Evolutionary conservation across 2,113 vertebrate species (phyloP).

Genomic region (Centrocercus urophasianus): DNA sequence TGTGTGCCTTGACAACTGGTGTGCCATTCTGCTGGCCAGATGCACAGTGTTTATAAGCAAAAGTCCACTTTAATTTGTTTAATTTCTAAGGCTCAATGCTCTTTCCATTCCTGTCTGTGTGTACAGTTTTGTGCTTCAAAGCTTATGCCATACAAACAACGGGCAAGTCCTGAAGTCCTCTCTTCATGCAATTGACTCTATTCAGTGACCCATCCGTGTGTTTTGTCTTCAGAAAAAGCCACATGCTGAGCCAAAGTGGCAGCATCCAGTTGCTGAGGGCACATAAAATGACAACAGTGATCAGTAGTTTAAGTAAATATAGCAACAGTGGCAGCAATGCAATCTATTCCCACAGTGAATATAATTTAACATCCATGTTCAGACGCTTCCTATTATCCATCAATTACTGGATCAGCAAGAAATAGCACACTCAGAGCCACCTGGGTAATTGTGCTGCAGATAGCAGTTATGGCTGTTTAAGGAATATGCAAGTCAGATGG

Average conservation of each 20-base stretch:
- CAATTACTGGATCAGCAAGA: slow-evolving; percentile 67
- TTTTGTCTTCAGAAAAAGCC: not conserved
- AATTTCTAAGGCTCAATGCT: not conserved
- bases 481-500: not conserved
- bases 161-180: not conserved
- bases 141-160: not conserved
- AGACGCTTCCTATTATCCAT: slow-evolving; percentile 50
- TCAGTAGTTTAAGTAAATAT: slow-evolving; percentile 65
- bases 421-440: slow-evolving; percentile 2
- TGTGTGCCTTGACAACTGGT: not conserved
- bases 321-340: slow-evolving; percentile 21
- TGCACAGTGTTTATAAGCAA: not conserved
- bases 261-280: slow-evolving; percentile 8
- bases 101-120: not conserved
- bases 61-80: not conserved
- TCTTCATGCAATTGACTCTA: not conserved
- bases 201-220: not conserved
- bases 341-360: slow-evolving; percentile 59
- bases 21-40: not conserved
- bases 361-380: slow-evolving; percentile 60
- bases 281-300: slow-evolving; percentile 43
- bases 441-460: slow-evolving; percentile 2
- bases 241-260: not conserved
- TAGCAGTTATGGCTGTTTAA: slow-evolving; percentile 9
- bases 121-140: not conserved